A percentile compares a stretch with the other conserved stretches of the same genome.
Evolutionary conservation across 2,797 vertebrate genomes (phyloP).

Genomic region (Platyrinchus mystaceus): DNA sequence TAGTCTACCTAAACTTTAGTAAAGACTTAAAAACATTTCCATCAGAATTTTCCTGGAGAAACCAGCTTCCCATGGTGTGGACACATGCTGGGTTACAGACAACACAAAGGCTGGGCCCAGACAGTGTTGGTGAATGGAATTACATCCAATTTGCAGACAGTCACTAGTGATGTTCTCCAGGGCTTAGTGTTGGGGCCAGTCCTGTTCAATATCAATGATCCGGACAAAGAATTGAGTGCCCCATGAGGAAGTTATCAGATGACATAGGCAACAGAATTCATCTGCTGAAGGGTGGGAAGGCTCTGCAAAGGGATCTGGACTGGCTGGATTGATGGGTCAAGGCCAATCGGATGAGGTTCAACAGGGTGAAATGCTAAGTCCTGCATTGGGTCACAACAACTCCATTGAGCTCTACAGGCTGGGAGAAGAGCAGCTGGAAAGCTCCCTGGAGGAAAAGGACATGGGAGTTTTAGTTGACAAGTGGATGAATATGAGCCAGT

Average conservation of each 20-base stretch:
- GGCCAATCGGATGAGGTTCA: background rate
- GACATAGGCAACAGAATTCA: background rate
- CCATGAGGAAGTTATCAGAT: background rate
- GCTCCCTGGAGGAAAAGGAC: background rate
- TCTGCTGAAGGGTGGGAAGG: background rate
- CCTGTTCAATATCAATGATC: background rate
- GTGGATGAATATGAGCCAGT: background rate
- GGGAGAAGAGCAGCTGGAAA: background rate
- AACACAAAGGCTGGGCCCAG: background rate
- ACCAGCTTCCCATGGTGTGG: background rate
- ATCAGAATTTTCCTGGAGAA: background rate
- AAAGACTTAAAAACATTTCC: background rate
- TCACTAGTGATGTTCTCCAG: background rate
- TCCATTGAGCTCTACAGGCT: too few relatives aligned
- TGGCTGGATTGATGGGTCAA: background rate
- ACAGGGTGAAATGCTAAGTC: background rate
- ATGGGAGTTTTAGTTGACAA: background rate
- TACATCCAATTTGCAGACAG: background rate
- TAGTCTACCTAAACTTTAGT: background rate
- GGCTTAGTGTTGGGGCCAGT: background rate
- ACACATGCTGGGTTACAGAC: background rate
- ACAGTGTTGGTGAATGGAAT: background rate
- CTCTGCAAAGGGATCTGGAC: background rate
- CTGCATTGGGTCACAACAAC: background rate
- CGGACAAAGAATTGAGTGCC: background rate